These are phyloP conservation scores for Coryphaenoides rupestris DNA, from an alignment of 2,113 vertebrate genomes.

Conservation along the genomic window DNA sequence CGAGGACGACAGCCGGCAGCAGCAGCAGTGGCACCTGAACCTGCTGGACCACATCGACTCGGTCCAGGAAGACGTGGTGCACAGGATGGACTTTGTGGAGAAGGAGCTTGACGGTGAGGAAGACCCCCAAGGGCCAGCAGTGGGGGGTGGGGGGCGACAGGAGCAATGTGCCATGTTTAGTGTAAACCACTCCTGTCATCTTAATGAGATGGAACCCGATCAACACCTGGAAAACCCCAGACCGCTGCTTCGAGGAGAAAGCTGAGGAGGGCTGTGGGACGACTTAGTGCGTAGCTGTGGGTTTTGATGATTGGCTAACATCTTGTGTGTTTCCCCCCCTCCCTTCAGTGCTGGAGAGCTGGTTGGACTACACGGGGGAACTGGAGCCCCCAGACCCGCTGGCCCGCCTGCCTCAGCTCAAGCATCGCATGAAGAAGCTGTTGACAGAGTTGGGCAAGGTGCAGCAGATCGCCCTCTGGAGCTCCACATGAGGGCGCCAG, in stretches of 20 bases:
- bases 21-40: conserved; percentile 93
- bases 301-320: neutral
- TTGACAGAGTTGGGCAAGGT: conserved; percentile 89
- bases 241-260: neutral
- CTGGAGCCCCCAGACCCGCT: conserved; percentile 93
- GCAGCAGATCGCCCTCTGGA: conserved; percentile 87
- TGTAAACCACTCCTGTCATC: neutral
- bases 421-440: conserved; percentile 92
- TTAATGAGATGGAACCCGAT: no score
- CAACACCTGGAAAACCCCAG: no score
- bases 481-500: conserved; percentile 74
- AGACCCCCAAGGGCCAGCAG: no score
- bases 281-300: neutral
- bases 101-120: conserved; percentile 87
- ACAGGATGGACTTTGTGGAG: conserved; percentile 97
- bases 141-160: no score
- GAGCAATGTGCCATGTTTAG: neutral
- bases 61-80: conserved; percentile 90
- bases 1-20: conserved; percentile 78
- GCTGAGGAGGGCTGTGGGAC: neutral
- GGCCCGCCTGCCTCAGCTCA: conserved; percentile 91
- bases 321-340: neutral
- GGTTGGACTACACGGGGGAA: conserved; percentile 95
- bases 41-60: conserved; percentile 90
- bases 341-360: conserved; percentile 88